A percentile compares a stretch with the other conserved stretches of the same genome.
phyloP scores from a whole-genome alignment of 2,888 invertebrate species.

The Ligdia adustata region DNA sequence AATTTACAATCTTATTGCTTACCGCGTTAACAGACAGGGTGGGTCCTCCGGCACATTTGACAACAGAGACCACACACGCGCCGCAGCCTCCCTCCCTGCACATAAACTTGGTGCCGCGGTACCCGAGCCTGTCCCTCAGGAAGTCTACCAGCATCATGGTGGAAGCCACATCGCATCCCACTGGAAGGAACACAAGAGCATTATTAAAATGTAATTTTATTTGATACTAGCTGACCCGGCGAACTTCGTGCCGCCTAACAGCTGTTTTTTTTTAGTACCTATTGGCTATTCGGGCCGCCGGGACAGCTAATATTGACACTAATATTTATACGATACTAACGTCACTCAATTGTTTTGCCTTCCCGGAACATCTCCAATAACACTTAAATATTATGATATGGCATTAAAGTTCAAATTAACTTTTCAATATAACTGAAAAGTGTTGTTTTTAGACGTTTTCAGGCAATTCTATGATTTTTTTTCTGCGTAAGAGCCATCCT shows the following conservation, averaged over 20 bases:
- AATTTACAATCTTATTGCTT: constrained; percentile 38
- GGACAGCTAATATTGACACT: no score
- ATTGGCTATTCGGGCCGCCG: no score
- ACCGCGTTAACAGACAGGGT: constrained; percentile 86
- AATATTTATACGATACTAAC: no score
- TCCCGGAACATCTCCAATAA: no score
- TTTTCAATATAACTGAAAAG: no score
- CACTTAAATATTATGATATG: no score
- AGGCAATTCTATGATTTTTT: no score
- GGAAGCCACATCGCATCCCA: constrained; percentile 39
- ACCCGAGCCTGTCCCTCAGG: constrained; percentile 77
- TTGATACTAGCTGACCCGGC: neutral
- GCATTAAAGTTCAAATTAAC: no score
- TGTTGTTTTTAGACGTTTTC: no score
- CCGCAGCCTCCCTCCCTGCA: constrained; percentile 89
- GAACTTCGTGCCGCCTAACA: no score
- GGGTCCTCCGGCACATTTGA: constrained; percentile 48
- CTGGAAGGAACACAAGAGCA: constrained; percentile 22
- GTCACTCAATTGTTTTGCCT: no score
- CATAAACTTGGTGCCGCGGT: constrained; percentile 87
- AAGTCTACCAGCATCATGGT: constrained; percentile 77
- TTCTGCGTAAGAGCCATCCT: no score
- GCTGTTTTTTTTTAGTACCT: neutral
- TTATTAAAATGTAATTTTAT: neutral
- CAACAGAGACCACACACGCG: constrained; percentile 81